These are phyloP conservation scores for Otolemur garnettii DNA, from an alignment of 2,113 vertebrate species.

Conservation along the genomic window DNA sequence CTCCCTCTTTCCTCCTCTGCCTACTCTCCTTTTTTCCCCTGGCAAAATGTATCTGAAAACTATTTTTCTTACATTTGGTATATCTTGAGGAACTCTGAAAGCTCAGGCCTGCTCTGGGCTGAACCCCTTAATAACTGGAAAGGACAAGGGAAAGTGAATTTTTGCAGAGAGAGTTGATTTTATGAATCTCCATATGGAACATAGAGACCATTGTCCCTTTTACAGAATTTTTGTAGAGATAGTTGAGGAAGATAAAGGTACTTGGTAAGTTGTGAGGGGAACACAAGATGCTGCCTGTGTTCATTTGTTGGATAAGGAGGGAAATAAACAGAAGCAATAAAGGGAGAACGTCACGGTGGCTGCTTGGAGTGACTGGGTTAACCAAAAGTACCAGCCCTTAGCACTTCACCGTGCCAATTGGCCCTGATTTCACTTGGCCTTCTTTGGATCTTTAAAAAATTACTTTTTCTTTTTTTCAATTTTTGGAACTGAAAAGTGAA, in stretches of 20 bases:
- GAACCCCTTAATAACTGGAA: background rate
- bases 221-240: background rate
- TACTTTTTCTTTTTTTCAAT: background rate
- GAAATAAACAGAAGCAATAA: background rate
- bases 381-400: background rate
- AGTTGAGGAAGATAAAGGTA: background rate
- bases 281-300: background rate
- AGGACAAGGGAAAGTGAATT: background rate
- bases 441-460: background rate
- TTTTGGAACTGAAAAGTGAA: background rate
- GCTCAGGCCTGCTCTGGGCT: background rate
- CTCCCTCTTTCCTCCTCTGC: background rate
- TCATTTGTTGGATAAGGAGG: background rate
- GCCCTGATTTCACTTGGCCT: background rate
- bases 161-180: background rate
- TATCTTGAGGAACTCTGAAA: background rate
- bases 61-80: background rate
- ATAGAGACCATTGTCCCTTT: background rate
- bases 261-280: background rate
- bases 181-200: slow-evolving; percentile 1
- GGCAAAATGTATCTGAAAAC: background rate
- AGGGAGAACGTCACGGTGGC: background rate
- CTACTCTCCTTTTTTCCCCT: background rate
- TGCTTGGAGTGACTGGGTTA: background rate
- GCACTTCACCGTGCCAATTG: background rate